phyloP scores from a whole-genome alignment of 1,140 invertebrate species.

The Drosophila murphyi region DNA sequence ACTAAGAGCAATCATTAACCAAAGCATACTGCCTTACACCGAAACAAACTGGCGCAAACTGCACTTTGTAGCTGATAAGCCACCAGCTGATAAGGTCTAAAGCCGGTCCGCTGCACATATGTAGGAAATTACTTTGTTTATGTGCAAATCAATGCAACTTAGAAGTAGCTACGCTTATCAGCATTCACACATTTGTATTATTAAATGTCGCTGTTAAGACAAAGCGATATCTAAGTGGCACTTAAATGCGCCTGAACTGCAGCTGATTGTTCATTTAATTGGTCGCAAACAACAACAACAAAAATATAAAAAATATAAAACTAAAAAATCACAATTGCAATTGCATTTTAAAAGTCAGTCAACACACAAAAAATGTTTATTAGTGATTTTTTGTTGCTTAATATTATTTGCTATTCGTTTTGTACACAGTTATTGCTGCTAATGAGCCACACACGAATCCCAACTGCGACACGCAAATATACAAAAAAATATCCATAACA shows the following conservation, averaged over 20 bases:
- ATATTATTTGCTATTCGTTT: conserved; percentile 35
- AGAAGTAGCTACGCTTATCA: not conserved
- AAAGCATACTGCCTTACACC: conserved; percentile 57
- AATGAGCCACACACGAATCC: conserved; percentile 63
- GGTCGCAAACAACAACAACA: conserved; percentile 16
- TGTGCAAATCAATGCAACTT: conserved; percentile 19
- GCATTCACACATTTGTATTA: conserved; percentile 3
- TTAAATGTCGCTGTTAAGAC: conserved; percentile 8
- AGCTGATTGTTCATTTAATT: conserved; percentile 36
- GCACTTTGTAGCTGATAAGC: conserved; percentile 56
- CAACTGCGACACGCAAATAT: conserved; percentile 21
- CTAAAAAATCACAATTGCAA: conserved; percentile 16
- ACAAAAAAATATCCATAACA: conserved; percentile 22
- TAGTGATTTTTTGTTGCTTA: conserved; percentile 23
- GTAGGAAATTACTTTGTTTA: conserved; percentile 4
- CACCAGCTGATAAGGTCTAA: conserved; percentile 30
- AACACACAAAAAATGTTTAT: conserved; percentile 16
- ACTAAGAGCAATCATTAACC: conserved; percentile 52
- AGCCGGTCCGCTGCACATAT: conserved; percentile 20
- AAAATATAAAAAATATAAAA: not conserved
- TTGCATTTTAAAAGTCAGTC: conserved; percentile 47
- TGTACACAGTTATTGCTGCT: conserved; percentile 46
- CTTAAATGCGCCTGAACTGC: conserved; percentile 42
- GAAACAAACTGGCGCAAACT: conserved; percentile 45
- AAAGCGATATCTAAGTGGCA: conserved; percentile 9